Percentiles rank a stretch among this genome's conserved stretches.
Evolutionary conservation across 1,140 invertebrate genomes (phyloP).

Genomic region (Bombus picipes): DNA sequence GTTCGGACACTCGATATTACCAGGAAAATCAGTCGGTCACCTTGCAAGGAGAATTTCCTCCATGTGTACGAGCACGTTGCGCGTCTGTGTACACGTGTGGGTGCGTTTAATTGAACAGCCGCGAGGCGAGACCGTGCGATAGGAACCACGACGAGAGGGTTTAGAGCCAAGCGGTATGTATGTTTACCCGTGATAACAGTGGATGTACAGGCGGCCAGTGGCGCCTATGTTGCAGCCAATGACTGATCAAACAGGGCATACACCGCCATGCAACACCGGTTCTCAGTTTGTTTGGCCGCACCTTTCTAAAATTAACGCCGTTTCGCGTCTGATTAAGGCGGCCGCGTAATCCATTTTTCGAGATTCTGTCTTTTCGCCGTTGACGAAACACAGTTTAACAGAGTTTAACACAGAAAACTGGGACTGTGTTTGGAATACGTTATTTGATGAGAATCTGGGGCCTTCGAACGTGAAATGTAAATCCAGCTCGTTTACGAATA

Average conservation of each 20-base stretch:
- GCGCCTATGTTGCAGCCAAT: conserved; percentile 49
- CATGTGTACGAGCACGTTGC: background rate
- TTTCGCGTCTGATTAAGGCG: conserved; percentile 15
- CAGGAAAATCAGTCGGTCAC: conserved; percentile 29
- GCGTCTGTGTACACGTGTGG: background rate
- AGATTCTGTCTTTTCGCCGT: background rate
- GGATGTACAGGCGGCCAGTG: conserved; percentile 41
- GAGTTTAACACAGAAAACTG: background rate
- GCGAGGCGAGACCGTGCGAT: conserved; percentile 3
- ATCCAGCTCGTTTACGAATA: background rate
- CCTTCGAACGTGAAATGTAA: background rate
- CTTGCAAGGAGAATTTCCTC: conserved; percentile 27
- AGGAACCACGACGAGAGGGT: conserved; percentile 43
- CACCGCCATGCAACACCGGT: conserved; percentile 24
- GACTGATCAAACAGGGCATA: conserved; percentile 43
- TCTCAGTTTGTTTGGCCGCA: conserved; percentile 29
- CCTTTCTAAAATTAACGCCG: conserved; percentile 39
- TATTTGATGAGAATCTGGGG: background rate
- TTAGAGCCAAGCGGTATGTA: conserved; percentile 48
- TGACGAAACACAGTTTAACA: background rate
- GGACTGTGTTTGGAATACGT: background rate
- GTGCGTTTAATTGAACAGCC: conserved; percentile 20
- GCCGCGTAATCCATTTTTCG: background rate
- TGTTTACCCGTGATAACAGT: conserved; percentile 58
- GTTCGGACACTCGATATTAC: conserved; percentile 23